Conservation (phyloP, 2,888 invertebrate genomes). For the Stratiomys singularior region DNA sequence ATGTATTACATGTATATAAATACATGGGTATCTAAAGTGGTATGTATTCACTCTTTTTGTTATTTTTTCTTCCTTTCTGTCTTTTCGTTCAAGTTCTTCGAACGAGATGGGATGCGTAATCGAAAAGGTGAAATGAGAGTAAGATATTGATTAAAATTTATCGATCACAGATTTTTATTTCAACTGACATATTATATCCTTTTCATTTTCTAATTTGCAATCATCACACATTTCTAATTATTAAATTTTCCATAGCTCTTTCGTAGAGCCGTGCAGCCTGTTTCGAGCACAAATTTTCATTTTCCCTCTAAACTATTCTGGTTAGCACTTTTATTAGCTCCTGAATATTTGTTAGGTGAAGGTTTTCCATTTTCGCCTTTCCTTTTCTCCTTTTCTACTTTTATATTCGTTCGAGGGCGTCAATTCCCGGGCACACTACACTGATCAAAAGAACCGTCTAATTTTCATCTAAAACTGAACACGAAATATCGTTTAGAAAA, state of each 20-base stretch:
- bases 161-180: slow-evolving; percentile 50
- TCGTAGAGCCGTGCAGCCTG: background rate
- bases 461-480: background rate
- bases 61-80: slow-evolving; percentile 46
- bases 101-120: slow-evolving; percentile 39
- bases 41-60: slow-evolving; percentile 38
- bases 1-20: slow-evolving; percentile 39
- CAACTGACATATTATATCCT: slow-evolving; percentile 26
- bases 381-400: too few relatives aligned
- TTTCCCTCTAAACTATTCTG: slow-evolving; percentile 13
- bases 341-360: slow-evolving; percentile 7
- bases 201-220: too few relatives aligned
- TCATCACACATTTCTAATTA: too few relatives aligned
- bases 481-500: background rate
- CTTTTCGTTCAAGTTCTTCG: slow-evolving; percentile 30
- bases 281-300: slow-evolving; percentile 34
- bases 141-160: slow-evolving; percentile 51
- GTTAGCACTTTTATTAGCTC: background rate
- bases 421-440: background rate
- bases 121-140: slow-evolving; percentile 43
- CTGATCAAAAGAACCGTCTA: slow-evolving; percentile 5
- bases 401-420: background rate
- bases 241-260: too few relatives aligned
- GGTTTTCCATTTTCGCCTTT: slow-evolving; percentile 10
- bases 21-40: slow-evolving; percentile 16